Conservation (phyloP, 2,797 vertebrate genomes). For the Pseudomugil gertrudae region DNA sequence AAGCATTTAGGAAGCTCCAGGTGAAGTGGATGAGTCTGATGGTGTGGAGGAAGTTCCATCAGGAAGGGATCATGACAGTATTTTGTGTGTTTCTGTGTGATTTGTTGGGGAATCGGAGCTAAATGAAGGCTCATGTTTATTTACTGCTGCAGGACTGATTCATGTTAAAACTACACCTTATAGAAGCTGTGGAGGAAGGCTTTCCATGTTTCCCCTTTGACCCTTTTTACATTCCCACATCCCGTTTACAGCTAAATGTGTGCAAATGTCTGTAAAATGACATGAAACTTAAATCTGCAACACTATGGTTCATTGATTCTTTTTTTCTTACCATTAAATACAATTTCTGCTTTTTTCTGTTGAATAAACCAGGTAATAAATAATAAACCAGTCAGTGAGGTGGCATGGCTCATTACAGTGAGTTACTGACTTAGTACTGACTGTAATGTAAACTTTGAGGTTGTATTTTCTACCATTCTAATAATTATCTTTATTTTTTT, state of each 20-base stretch:
- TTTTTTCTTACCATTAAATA: not conserved
- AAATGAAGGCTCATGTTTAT: conserved; percentile 3
- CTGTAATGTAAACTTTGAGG: not conserved
- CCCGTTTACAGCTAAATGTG: not conserved
- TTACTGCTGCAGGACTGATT: not conserved
- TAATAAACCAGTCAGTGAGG: not conserved
- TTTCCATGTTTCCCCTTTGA: too few species aligned
- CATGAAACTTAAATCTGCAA: not conserved
- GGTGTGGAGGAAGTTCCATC: too few species aligned
- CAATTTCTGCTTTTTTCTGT: too few species aligned
- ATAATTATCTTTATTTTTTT: not conserved
- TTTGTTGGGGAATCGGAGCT: conserved; percentile 14
- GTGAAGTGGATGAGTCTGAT: too few species aligned
- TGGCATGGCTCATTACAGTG: too few species aligned
- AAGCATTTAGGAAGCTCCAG: too few species aligned
- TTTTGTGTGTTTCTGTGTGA: conserved; percentile 12
- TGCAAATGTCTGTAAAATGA: not conserved
- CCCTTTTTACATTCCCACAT: not conserved
- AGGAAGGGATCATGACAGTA: too few species aligned
- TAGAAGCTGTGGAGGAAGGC: too few species aligned
- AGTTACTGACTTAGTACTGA: too few species aligned
- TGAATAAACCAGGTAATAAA: not conserved
- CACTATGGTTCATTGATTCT: not conserved
- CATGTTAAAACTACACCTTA: too few species aligned
- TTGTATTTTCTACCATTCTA: not conserved